Percentiles rank a stretch among this genome's conserved stretches.
Evolutionary conservation across 1,140 invertebrate genomes (phyloP).

Genomic region (Daktulosphaira vitifoliae): DNA sequence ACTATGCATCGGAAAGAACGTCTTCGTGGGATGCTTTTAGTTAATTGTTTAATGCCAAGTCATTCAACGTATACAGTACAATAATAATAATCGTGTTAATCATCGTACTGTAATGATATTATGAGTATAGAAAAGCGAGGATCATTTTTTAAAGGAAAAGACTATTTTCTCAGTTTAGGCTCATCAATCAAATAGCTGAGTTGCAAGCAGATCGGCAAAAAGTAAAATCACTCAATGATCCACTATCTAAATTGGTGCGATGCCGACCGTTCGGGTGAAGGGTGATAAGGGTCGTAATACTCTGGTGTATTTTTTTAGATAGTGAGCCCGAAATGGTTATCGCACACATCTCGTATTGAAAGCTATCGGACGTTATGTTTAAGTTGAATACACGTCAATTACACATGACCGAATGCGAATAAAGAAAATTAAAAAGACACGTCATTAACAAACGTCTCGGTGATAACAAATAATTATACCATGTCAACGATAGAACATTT

Average conservation of each 20-base stretch:
- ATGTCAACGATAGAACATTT: no score
- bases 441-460: no score
- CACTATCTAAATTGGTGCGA: background rate
- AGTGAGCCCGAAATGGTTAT: conserved; percentile 1
- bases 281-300: background rate
- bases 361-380: background rate
- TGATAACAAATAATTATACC: no score
- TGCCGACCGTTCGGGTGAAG: background rate
- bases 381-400: conserved; percentile 4
- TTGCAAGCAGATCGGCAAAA: conserved; percentile 2
- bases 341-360: background rate
- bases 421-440: no score
- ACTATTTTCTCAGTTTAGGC: background rate
- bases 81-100: conserved; percentile 1
- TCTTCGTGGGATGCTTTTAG: conserved; percentile 6
- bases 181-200: conserved; percentile 16
- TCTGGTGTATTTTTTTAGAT: background rate
- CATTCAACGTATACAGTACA: background rate
- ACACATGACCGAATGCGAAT: background rate
- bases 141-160: conserved; percentile 13
- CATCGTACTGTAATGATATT: background rate
- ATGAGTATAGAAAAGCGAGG: background rate
- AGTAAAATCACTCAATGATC: background rate
- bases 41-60: conserved; percentile 28
- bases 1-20: background rate